Base-by-base conservation (phyloP, 2,113 vertebrate species). In the Atherinomorus stipes region DNA sequence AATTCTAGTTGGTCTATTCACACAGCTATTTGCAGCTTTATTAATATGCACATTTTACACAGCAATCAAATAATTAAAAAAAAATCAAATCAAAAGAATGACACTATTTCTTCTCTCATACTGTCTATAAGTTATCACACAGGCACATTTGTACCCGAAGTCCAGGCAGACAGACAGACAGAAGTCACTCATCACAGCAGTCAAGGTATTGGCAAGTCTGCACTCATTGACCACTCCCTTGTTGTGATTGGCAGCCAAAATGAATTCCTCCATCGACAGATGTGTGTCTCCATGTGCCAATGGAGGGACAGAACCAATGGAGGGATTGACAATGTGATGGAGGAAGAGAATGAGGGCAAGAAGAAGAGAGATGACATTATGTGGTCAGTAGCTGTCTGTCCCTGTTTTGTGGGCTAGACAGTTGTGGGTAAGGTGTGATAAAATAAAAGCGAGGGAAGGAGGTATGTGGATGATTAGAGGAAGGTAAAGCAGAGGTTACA, bases 201-300 rank as follows among this genome's bases (percentile, higher is more conserved):
- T 85, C 71, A 37, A 88, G 75, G 69, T 91, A 93, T 93, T 87
- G 89, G 90, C 92, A 92, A 79, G n/a, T 88, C 80, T 74, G 76
- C 44, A 7, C 65, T 78, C 84, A 88, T 63, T 90, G 88, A 90
- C 88, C 87, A 85, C 89, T 87, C 87, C 89, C 74, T 54, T 60
- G 72, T 38, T 71, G 84, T 90, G 92, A 93, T 80, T 90, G 90
- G 89, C 92, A 89, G 85, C 74, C 83, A 91, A 92, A 92, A 90
- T 93, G 85, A 91, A 91, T 90, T 90, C 90, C 70, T 84, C 59
- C 88, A 93, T 93, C 70, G 89, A 92, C 89, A 90, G 86, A 88
- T 75, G 83, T 81, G 71, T 49, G 64, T 87, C 87, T 76, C 82
- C 47, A 31, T 70, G 81, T 83, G 89, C 88, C 90, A 57, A 92